Evolutionary conservation across 2,888 invertebrate genomes (phyloP).

Genomic region (Acanthosepion pharaonis): DNA sequence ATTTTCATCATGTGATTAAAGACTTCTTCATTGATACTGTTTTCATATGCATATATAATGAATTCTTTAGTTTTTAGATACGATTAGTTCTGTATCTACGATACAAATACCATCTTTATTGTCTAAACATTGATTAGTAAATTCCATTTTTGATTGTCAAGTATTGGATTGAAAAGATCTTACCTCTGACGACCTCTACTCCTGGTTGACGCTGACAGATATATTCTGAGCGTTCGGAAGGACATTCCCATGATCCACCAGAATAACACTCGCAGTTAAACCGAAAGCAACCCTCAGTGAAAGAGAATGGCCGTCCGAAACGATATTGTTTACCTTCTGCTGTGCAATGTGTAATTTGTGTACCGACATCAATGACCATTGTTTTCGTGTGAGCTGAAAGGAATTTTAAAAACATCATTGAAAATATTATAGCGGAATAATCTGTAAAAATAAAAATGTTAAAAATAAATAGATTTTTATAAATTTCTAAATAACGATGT

Average conservation of each 20-base stretch:
- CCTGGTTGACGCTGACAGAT: neutral
- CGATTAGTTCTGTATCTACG: too few relatives aligned
- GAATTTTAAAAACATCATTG: neutral
- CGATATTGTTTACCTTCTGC: neutral
- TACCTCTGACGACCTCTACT: neutral
- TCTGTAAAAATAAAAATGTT: too few relatives aligned
- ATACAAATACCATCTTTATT: too few relatives aligned
- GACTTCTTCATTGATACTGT: too few relatives aligned
- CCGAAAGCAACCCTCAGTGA: constrained; percentile 55
- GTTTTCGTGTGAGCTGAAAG: neutral
- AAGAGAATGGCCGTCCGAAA: constrained; percentile 46
- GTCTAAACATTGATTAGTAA: too few relatives aligned
- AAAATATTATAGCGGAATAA: neutral
- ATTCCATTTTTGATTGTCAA: too few relatives aligned
- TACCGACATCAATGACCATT: neutral
- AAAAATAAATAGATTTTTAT: neutral
- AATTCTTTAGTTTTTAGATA: too few relatives aligned
- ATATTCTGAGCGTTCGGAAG: constrained; percentile 47
- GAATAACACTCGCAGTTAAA: constrained; percentile 58
- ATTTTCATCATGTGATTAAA: too few relatives aligned
- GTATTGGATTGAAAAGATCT: too few relatives aligned
- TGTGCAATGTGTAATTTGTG: neutral
- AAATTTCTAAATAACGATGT: neutral
- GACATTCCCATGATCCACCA: constrained; percentile 58
- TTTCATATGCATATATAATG: too few relatives aligned